phyloP scores from a whole-genome alignment of 2,888 invertebrate species.

The Cheilosia urbana region DNA sequence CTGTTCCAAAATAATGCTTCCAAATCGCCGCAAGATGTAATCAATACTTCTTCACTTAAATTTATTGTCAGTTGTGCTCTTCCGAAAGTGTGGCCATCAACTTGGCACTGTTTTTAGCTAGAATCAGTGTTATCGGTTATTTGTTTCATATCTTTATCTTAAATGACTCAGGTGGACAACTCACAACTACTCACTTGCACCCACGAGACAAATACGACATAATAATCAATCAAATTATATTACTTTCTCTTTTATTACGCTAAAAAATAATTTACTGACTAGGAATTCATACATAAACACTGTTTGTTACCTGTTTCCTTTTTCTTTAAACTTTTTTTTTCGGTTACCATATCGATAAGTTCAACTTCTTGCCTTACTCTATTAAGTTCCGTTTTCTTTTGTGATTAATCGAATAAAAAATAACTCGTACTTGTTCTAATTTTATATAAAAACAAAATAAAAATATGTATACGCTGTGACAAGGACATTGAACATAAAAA shows the following conservation, averaged over 20 bases:
- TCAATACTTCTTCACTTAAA: too few relatives aligned
- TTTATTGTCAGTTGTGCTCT: too few relatives aligned
- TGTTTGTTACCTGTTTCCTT: conserved; percentile 27
- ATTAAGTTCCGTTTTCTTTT: conserved; percentile 53
- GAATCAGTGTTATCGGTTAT: too few relatives aligned
- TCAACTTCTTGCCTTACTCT: conserved; percentile 50
- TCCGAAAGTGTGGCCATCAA: too few relatives aligned
- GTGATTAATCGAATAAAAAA: conserved; percentile 15
- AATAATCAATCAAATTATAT: conserved; percentile 16
- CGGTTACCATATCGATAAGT: conserved; percentile 36
- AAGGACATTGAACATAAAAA: conserved; percentile 40
- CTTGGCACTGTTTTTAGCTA: too few relatives aligned
- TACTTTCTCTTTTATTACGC: conserved; percentile 70
- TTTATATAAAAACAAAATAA: conserved; percentile 19
- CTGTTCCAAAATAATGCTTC: too few relatives aligned
- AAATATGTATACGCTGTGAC: conserved; percentile 17
- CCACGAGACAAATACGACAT: not conserved
- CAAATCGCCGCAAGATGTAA: too few relatives aligned
- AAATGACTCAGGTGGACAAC: too few relatives aligned
- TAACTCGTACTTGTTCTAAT: conserved; percentile 21
- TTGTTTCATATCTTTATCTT: too few relatives aligned
- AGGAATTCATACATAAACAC: conserved; percentile 70
- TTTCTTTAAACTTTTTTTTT: conserved; percentile 9
- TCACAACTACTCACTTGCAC: not conserved
- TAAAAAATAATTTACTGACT: conserved; percentile 75